phyloP scores from a whole-genome alignment of 2,797 vertebrate genomes.

The Margarornis squamiger region DNA sequence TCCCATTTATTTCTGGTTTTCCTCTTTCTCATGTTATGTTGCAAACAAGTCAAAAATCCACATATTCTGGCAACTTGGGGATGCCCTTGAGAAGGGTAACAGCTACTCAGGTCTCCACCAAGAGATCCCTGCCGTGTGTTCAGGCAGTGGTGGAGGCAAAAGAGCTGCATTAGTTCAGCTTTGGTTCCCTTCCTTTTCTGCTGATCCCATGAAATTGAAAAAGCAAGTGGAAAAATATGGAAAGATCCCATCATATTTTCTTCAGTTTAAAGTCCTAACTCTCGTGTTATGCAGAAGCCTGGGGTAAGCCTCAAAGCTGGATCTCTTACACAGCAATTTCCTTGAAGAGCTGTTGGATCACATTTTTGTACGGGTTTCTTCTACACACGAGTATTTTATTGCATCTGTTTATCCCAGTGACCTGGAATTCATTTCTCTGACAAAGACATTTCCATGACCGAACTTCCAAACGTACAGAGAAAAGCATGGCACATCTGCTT shows the following conservation, averaged over 20 bases:
- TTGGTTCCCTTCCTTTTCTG: conserved; percentile 26
- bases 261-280: conserved; percentile 32
- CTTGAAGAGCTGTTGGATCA: conserved; percentile 29
- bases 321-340: conserved; percentile 43
- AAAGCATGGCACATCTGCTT: conserved; percentile 45
- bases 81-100: not conserved
- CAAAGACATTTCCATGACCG: conserved; percentile 27
- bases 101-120: not conserved
- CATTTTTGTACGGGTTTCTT: conserved; percentile 5
- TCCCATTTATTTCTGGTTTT: not conserved
- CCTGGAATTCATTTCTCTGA: conserved; percentile 59
- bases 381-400: conserved; percentile 24
- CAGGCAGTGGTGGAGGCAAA: not conserved
- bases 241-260: conserved; percentile 28
- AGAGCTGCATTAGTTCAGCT: not conserved
- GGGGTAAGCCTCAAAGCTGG: conserved; percentile 65
- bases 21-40: not conserved
- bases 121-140: not conserved
- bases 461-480: not conserved
- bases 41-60: not conserved
- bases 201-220: conserved; percentile 41
- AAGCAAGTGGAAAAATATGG: conserved; percentile 10
- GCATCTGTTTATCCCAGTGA: conserved; percentile 41
- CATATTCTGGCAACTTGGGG: not conserved
- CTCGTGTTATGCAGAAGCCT: conserved; percentile 28